These are phyloP conservation scores for Dolomedes plantarius DNA, from an alignment of 2,888 invertebrate genomes.

Conservation along the genomic window DNA sequence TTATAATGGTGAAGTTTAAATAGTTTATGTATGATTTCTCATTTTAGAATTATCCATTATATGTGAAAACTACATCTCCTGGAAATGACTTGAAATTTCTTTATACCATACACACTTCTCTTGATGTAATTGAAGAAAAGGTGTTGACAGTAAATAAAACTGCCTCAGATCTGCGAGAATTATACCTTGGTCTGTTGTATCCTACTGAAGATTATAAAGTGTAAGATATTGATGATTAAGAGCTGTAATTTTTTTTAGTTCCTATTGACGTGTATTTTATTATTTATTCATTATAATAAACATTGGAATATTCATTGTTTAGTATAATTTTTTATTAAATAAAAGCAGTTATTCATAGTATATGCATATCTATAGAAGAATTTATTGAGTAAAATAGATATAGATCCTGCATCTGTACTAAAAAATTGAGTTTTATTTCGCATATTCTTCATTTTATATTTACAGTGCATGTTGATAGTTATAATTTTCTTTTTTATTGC, in stretches of 20 bases:
- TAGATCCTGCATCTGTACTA: too few relatives aligned
- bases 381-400: too few relatives aligned
- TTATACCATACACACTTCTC: constrained; percentile 93
- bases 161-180: constrained; percentile 86
- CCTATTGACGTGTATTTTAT: not conserved
- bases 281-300: not conserved
- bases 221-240: too few relatives aligned
- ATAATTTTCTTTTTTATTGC: too few relatives aligned
- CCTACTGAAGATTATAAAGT: constrained; percentile 97
- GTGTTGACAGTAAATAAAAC: constrained; percentile 77
- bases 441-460: too few relatives aligned
- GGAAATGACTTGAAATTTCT: constrained; percentile 88
- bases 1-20: too few relatives aligned
- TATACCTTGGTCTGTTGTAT: constrained; percentile 92
- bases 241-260: not conserved
- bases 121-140: constrained; percentile 93
- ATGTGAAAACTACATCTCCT: constrained; percentile 84
- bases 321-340: not conserved
- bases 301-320: not conserved
- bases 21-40: not conserved
- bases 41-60: constrained; percentile 91
- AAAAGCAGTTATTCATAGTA: too few relatives aligned
- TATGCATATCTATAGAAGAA: too few relatives aligned
- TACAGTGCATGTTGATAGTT: too few relatives aligned
- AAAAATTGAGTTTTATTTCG: too few relatives aligned